These are phyloP conservation scores for Tridacna crocea DNA, from an alignment of 2,888 invertebrate species.

Conservation along the genomic window DNA sequence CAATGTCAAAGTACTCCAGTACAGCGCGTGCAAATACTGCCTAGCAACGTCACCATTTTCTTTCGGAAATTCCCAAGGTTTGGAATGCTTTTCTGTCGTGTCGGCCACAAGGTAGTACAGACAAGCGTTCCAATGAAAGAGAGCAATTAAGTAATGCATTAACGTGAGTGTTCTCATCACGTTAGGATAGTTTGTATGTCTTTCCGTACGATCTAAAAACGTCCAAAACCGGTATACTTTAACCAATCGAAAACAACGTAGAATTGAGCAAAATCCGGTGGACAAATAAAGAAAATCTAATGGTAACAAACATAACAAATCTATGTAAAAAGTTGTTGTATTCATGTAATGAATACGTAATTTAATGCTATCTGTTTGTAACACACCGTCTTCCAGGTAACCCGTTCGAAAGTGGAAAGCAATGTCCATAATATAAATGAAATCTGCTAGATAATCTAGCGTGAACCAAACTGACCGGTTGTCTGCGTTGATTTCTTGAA, in stretches of 20 bases:
- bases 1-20: conserved; percentile 98
- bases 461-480: conserved; percentile 98
- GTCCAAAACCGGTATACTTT: conserved; percentile 99
- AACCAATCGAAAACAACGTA: conserved; percentile 97
- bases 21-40: conserved; percentile 98
- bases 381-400: conserved; percentile 98
- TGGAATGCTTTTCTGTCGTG: conserved; percentile 86
- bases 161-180: conserved; percentile 87
- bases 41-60: conserved; percentile 84
- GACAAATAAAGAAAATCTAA: conserved; percentile 99
- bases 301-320: conserved; percentile 98
- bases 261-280: conserved; percentile 96
- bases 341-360: conserved; percentile 99
- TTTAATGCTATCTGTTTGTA: conserved; percentile 97
- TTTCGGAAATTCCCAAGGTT: conserved; percentile 76
- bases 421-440: conserved; percentile 97
- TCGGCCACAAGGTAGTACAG: conserved; percentile 92
- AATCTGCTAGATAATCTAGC: conserved; percentile 98
- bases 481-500: conserved; percentile 95
- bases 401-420: conserved; percentile 98
- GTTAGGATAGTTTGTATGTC: conserved; percentile 99
- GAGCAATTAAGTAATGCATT: conserved; percentile 96
- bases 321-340: conserved; percentile 98
- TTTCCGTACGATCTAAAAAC: conserved; percentile 98
- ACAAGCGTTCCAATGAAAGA: conserved; percentile 99